Evolutionary conservation across 2,797 vertebrate genomes (phyloP).

Genomic region (Acanthiza pusilla): DNA sequence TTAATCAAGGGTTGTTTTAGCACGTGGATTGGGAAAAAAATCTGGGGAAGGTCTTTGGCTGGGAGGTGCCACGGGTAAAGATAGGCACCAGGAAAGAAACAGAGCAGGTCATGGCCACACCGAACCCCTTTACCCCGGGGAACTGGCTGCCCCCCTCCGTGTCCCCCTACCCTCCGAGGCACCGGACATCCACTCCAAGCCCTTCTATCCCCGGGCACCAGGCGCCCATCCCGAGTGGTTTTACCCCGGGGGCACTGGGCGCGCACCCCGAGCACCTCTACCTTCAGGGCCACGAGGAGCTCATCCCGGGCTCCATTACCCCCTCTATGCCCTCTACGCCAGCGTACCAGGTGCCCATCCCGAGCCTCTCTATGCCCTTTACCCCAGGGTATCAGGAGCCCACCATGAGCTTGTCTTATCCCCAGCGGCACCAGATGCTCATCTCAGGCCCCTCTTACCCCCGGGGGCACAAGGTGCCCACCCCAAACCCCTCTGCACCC

Average conservation of each 20-base stretch:
- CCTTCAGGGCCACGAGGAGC: neutral
- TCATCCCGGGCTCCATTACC: neutral
- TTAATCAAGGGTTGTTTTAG: neutral
- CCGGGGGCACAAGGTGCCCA: neutral
- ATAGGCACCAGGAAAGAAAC: neutral
- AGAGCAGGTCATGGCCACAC: neutral
- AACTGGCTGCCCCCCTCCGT: neutral
- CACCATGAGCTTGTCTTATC: fast-evolving
- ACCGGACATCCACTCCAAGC: neutral
- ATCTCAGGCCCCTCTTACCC: neutral
- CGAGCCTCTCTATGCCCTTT: neutral
- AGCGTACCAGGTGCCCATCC: neutral
- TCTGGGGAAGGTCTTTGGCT: neutral
- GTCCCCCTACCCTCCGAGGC: neutral
- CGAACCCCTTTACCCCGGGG: fast-evolving
- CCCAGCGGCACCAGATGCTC: too few species aligned
- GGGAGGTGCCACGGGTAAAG: neutral
- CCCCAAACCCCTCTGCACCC: neutral
- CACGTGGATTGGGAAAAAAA: fast-evolving
- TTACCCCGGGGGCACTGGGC: neutral
- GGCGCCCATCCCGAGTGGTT: neutral
- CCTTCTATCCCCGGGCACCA: too few species aligned
- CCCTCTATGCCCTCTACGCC: too few species aligned
- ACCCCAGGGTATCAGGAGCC: neutral
- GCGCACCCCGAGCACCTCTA: neutral